Conservation (phyloP, 92 coral and sea anemone genomes). For the Zoanthus sociatus region DNA sequence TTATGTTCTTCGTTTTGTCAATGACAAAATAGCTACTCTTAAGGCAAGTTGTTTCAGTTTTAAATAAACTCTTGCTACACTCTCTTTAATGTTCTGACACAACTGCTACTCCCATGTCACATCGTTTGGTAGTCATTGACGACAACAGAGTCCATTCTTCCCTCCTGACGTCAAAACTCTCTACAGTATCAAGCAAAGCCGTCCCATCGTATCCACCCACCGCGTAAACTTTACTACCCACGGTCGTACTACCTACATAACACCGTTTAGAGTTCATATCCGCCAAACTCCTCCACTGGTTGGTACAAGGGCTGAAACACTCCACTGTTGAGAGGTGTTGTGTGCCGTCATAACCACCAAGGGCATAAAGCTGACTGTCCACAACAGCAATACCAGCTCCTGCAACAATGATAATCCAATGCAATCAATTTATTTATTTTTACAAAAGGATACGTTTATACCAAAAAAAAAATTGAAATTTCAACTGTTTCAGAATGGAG, state of each 20-base stretch:
- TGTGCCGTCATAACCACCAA: slow-evolving; percentile 97
- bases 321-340: slow-evolving; percentile 95
- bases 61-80: too few relatives aligned
- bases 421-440: not conserved
- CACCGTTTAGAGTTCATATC: slow-evolving; percentile 92
- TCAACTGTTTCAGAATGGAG: too few relatives aligned
- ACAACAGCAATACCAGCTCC: slow-evolving; percentile 98
- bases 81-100: slow-evolving; percentile 61
- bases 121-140: slow-evolving; percentile 86
- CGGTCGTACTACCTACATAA: slow-evolving; percentile 92
- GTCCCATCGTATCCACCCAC: slow-evolving; percentile 96
- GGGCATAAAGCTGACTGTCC: slow-evolving; percentile 89
- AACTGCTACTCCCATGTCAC: slow-evolving; percentile 98
- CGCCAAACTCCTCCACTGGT: slow-evolving; percentile 84
- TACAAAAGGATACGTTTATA: too few relatives aligned
- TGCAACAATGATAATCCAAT: not conserved
- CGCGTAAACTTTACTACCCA: slow-evolving; percentile 89
- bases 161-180: slow-evolving; percentile 74
- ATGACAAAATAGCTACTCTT: too few relatives aligned
- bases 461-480: too few relatives aligned
- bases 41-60: too few relatives aligned
- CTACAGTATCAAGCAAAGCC: slow-evolving; percentile 79
- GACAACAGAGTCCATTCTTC: slow-evolving; percentile 85
- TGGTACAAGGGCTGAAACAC: slow-evolving; percentile 92
- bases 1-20: too few relatives aligned